Percentiles rank a stretch among this genome's conserved stretches.
These are phyloP conservation scores for Notechis scutatus DNA, from an alignment of 2,113 vertebrate species.

Conservation along the genomic window DNA sequence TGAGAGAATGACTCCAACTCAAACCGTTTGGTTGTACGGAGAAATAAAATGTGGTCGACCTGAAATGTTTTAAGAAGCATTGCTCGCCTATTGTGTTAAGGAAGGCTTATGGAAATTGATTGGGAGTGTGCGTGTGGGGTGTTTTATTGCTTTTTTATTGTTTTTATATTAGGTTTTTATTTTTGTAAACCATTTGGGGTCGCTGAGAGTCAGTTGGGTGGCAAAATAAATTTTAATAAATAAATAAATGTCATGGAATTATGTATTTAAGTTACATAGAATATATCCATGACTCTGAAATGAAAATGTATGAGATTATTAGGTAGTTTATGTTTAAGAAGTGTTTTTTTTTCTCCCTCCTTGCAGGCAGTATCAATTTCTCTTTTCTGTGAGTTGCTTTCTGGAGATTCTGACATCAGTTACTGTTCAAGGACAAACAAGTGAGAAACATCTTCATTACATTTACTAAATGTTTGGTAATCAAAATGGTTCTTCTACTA, in stretches of 20 bases:
- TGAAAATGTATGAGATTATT: constrained; percentile 40
- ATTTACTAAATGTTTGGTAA: constrained; percentile 29
- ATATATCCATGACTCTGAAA: constrained; percentile 11
- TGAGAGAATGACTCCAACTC: constrained; percentile 22
- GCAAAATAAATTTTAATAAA: neutral
- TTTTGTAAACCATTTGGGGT: neutral
- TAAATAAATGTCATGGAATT: neutral
- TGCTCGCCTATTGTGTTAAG: constrained; percentile 34
- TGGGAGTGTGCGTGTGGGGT: neutral
- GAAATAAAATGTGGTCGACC: constrained; percentile 20
- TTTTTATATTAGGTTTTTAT: neutral
- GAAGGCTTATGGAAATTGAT: constrained; percentile 7
- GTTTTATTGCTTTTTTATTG: neutral
- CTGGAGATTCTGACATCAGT: constrained; percentile 65
- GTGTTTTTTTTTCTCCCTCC: constrained; percentile 30
- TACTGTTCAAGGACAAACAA: constrained; percentile 71
- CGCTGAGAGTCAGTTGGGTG: neutral
- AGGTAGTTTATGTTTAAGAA: constrained; percentile 39
- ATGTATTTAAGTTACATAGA: constrained; percentile 2
- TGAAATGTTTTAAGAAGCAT: constrained; percentile 26
- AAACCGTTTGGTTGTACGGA: constrained; percentile 4
- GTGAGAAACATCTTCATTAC: constrained; percentile 64
- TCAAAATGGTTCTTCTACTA: constrained; percentile 14
- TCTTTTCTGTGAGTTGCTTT: constrained; percentile 60
- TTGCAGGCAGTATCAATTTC: constrained; percentile 68